A percentile compares a stretch with the other conserved stretches of the same genome.
phyloP scores from a whole-genome alignment of 1,140 invertebrate genomes.

The Brachionus plicatilis region DNA sequence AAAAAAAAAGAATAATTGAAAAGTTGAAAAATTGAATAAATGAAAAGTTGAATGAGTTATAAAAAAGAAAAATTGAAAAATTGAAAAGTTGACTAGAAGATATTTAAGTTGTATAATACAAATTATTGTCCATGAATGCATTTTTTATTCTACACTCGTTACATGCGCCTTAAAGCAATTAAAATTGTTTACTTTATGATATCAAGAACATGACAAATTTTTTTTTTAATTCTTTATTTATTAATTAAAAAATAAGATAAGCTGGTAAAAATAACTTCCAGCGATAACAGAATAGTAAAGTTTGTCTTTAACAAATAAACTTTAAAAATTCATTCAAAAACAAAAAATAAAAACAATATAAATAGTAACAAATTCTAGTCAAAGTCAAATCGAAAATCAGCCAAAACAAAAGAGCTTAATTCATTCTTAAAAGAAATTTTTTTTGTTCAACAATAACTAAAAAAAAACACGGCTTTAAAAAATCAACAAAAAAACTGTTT shows the following conservation, averaged over 20 bases:
- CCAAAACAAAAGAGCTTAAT: background rate
- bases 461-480: slow-evolving; percentile 7
- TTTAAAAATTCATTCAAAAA: slow-evolving; percentile 22
- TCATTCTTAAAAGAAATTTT: background rate
- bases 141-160: too few species aligned
- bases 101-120: too few species aligned
- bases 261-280: slow-evolving; percentile 11
- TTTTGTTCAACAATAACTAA: slow-evolving; percentile 14
- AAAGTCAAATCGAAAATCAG: background rate
- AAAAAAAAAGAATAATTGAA: too few species aligned
- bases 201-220: background rate
- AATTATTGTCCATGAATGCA: too few species aligned
- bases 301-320: background rate
- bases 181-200: too few species aligned
- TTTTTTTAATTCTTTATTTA: background rate
- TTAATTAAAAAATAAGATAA: background rate
- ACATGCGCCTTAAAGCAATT: too few species aligned
- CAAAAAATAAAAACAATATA: slow-evolving; percentile 25
- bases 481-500: slow-evolving; percentile 21
- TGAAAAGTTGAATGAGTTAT: too few species aligned
- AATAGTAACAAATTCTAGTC: slow-evolving; percentile 8
- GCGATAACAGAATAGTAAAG: slow-evolving; percentile 9
- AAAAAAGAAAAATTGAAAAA: too few species aligned
- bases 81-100: too few species aligned
- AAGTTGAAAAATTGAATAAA: too few species aligned